Percentiles rank a stretch among this genome's conserved stretches.
Conservation (phyloP, 2,113 vertebrate genomes). For the Oceanodroma tethys region DNA sequence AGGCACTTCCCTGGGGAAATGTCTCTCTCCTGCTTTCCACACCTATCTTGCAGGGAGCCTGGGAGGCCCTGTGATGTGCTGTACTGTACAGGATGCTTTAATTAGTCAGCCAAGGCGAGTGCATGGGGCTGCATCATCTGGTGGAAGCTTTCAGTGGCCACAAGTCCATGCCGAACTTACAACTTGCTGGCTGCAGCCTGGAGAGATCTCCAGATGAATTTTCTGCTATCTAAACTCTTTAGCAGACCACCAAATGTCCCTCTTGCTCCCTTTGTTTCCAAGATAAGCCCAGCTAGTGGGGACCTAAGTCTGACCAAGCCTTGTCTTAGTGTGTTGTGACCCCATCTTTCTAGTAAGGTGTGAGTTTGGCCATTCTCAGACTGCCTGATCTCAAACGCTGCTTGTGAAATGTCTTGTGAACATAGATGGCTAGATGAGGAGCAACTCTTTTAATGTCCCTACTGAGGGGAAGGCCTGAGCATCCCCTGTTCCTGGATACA, state of each 20-base stretch:
- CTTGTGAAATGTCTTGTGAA: not conserved
- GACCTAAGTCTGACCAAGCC: not conserved
- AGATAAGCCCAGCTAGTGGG: not conserved
- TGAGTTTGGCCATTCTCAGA: fast-evolving
- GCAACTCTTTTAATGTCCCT: too few species aligned
- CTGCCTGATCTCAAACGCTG: not conserved
- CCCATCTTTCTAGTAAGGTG: not conserved
- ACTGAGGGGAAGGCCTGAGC: not conserved
- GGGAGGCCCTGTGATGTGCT: not conserved
- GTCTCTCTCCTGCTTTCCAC: not conserved
- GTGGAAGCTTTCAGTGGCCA: not conserved
- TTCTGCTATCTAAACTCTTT: not conserved
- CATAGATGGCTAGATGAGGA: not conserved
- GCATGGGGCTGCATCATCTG: fast-evolving
- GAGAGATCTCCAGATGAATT: not conserved
- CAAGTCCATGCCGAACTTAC: not conserved
- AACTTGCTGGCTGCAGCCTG: not conserved
- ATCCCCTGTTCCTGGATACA: not conserved
- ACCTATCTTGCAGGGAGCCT: not conserved
- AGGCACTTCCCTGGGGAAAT: not conserved
- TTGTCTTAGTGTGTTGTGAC: not conserved
- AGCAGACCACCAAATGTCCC: not conserved
- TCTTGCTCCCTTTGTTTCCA: not conserved
- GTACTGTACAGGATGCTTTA: too few species aligned
- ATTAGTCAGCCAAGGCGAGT: not conserved